These are phyloP conservation scores for Lepidocyrtinus sp. DNA, from an alignment of 2,888 invertebrate genomes.

Conservation along the genomic window DNA sequence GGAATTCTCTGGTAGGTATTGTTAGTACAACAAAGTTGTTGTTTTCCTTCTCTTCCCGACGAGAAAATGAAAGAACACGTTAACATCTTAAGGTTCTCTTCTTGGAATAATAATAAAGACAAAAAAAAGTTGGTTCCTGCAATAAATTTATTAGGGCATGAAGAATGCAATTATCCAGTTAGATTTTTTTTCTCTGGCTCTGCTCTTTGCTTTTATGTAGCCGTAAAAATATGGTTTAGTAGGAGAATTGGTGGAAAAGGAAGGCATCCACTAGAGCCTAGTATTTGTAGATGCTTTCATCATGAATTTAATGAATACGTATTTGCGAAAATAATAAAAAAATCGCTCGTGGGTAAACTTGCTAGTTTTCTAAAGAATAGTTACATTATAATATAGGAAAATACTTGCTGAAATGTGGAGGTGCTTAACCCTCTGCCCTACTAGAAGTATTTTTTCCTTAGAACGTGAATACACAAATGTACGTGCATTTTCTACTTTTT, in stretches of 20 bases:
- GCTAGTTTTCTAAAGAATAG: neutral
- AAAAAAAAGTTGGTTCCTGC: conserved; percentile 2
- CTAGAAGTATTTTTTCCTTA: too few relatives aligned
- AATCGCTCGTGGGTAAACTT: neutral
- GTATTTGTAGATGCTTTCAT: conserved; percentile 21
- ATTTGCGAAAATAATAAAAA: neutral
- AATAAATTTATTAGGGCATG: conserved; percentile 29
- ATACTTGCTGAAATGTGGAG: neutral
- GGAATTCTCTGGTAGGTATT: neutral
- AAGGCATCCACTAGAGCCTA: neutral
- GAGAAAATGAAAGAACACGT: neutral
- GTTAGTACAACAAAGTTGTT: neutral
- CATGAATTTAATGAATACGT: conserved; percentile 20
- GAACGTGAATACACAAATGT: too few relatives aligned
- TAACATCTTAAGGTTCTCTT: neutral
- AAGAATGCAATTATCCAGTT: conserved; percentile 35
- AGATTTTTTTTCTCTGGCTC: neutral
- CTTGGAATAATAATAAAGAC: neutral
- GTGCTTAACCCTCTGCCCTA: neutral
- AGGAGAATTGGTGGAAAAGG: too few relatives aligned
- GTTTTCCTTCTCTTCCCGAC: neutral
- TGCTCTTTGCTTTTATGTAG: neutral
- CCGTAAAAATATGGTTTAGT: too few relatives aligned
- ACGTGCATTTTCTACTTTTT: neutral
- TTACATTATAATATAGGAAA: neutral